Evolutionary conservation across 2,113 vertebrate species (phyloP), one percentile per base, ranked within the genome.

Genomic region (Malurus cyaneus): DNA sequence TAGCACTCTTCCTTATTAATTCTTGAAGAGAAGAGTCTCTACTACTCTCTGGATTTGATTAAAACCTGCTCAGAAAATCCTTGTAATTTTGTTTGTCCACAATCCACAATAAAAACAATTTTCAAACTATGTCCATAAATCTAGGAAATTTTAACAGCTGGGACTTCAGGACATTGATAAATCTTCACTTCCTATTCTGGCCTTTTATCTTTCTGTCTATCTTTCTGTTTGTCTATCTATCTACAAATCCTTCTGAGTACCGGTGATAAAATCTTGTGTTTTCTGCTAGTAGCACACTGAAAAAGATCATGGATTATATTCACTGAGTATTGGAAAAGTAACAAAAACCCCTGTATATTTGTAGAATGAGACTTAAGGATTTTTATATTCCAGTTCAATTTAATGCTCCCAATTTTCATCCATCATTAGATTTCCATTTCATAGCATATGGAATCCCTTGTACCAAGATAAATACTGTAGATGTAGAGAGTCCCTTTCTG

Each of bases 81-180:
- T 93, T 89, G 53, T 66, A 49, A 28, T 66, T 95, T 65, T 71
- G 41, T 78, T 89, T 95, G 18, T 80, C 36, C n/a, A 65, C 79
- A 96, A 95, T 87, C 3, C 57, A 69, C 88, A 89, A 87, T 36
- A 86, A 94, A 96, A 94, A 32, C 2, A 41, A 71, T 54, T 93
- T 95, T 71, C 50, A 85, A 95, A 94, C 50, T 91, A 62, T 90
- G 60, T 24, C 67, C 50, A 78, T 80, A 72, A 95, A 82, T 60
- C 26, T 59, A 72, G 49, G 80, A 94, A 94, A 95, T 94, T 82
- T 64, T 20, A n/a, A 52, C 11, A 81, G 18, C 18, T 89, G 46
- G 25, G 41, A 53, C 62, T 95, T 90, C 70, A 39, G 13, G 18
- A 91, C 34, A 77, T 5, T 66, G 39, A 56, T 67, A 69, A 87